phyloP scores from a whole-genome alignment of 2,113 vertebrate species.

The Channa argus region DNA sequence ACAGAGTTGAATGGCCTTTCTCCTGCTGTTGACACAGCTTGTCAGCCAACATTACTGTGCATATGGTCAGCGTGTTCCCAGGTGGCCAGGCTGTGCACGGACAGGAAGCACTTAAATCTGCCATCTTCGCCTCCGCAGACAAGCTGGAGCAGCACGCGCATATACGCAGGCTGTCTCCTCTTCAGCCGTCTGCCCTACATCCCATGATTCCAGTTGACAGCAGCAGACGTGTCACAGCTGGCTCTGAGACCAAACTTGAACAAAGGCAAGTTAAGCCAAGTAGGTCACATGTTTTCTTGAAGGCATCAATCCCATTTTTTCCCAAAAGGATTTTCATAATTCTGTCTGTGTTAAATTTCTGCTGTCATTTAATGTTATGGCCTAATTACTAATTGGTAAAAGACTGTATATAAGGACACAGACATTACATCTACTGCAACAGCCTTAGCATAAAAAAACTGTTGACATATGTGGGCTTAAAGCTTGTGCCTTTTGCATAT shows the following conservation, averaged over 20 bases:
- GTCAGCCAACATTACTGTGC: slow-evolving; percentile 68
- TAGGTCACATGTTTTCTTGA: slow-evolving; percentile 62
- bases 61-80: slow-evolving; percentile 79
- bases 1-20: slow-evolving; percentile 70
- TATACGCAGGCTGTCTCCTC: slow-evolving; percentile 40
- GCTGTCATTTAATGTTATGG: slow-evolving; percentile 36
- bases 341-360: slow-evolving; percentile 21
- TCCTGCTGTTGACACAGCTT: slow-evolving; percentile 59
- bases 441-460: no score
- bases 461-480: no score
- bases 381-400: not conserved
- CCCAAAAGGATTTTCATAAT: slow-evolving; percentile 28
- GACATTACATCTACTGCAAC: no score
- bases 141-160: slow-evolving; percentile 44
- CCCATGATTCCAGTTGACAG: slow-evolving; percentile 79
- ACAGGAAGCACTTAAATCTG: slow-evolving; percentile 69
- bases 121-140: slow-evolving; percentile 62
- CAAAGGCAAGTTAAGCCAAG: slow-evolving; percentile 77
- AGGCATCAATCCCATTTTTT: slow-evolving; percentile 31
- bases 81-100: slow-evolving; percentile 47
- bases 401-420: not conserved
- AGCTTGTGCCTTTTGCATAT: no score
- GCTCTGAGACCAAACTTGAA: slow-evolving; percentile 71
- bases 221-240: slow-evolving; percentile 75
- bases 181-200: slow-evolving; percentile 53